Evolutionary conservation across 2,113 vertebrate species (phyloP).

Genomic region (Pagrus major): DNA sequence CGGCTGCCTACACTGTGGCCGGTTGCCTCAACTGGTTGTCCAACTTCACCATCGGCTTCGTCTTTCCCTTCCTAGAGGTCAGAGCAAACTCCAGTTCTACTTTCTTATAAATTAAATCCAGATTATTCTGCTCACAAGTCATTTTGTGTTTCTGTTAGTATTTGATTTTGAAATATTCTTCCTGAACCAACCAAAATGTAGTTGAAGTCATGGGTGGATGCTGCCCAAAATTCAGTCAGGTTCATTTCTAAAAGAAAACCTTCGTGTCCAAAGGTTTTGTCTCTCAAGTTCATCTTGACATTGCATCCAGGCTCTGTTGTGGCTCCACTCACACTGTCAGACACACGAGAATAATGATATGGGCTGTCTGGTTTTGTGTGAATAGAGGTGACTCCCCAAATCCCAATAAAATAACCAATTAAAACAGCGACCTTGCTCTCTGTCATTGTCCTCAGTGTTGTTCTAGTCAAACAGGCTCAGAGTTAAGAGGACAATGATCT

Average conservation of each 20-base stretch:
- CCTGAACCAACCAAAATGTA: not conserved
- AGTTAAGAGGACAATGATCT: slow-evolving; percentile 28
- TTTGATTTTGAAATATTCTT: not conserved
- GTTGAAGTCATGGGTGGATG: not conserved
- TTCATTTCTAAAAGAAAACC: too few species aligned
- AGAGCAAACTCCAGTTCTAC: not conserved
- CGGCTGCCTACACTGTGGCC: slow-evolving; percentile 88
- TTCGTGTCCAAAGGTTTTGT: not conserved
- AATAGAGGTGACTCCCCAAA: slow-evolving; percentile 30
- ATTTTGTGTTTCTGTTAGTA: not conserved
- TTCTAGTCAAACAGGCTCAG: slow-evolving; percentile 22
- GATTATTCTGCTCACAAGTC: not conserved
- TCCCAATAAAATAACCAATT: slow-evolving; percentile 40
- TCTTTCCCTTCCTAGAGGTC: slow-evolving; percentile 95
- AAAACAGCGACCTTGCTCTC: slow-evolving; percentile 35
- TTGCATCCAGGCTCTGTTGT: not conserved
- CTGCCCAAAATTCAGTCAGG: too few species aligned
- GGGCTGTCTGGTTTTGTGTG: slow-evolving; percentile 27
- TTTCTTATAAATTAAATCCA: not conserved
- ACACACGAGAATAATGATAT: not conserved
- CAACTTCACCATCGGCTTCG: slow-evolving; percentile 91
- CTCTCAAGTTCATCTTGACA: not conserved
- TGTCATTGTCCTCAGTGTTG: slow-evolving; percentile 24
- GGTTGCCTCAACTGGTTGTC: slow-evolving; percentile 94
- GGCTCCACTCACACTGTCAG: slow-evolving; percentile 14